Evolutionary conservation across 2,113 vertebrate genomes (phyloP).

Genomic region (Pseudorhombus dupliciocellatus): DNA sequence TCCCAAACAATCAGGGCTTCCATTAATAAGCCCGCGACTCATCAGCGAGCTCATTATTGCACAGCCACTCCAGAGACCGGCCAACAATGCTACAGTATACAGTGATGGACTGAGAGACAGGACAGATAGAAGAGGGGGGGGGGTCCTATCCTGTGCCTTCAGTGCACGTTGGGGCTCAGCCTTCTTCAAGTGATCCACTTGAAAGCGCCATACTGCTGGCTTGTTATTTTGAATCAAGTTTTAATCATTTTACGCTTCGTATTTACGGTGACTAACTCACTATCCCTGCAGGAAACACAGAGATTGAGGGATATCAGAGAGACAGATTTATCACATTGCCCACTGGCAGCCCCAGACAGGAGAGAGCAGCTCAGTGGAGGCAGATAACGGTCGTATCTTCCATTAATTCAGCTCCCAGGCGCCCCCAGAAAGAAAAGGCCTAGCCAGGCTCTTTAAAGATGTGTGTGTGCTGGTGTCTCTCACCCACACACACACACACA

Average conservation of each 20-base stretch:
- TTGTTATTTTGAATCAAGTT: too few species aligned
- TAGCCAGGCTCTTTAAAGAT: conserved; percentile 17
- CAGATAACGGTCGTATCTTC: conserved; percentile 60
- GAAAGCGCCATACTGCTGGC: too few species aligned
- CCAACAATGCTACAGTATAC: conserved; percentile 22
- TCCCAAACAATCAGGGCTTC: conserved; percentile 49
- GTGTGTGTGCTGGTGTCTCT: background rate
- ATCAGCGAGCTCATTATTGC: conserved; percentile 67
- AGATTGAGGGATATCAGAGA: conserved; percentile 68
- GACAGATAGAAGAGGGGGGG: conserved; percentile 1
- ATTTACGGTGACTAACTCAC: background rate
- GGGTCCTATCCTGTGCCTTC: conserved; percentile 23
- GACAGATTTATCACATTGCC: conserved; percentile 60
- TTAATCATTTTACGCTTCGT: too few species aligned
- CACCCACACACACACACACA: too few species aligned
- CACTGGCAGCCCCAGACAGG: conserved; percentile 34
- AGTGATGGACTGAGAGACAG: conserved; percentile 14
- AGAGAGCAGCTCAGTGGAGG: conserved; percentile 42
- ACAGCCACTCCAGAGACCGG: conserved; percentile 58
- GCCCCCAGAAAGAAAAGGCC: conserved; percentile 23
- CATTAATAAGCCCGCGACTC: conserved; percentile 55
- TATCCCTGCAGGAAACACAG: conserved; percentile 48
- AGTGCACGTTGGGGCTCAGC: conserved; percentile 44
- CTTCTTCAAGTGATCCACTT: conserved; percentile 55
- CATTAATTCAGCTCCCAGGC: conserved; percentile 46